Percentiles rank a stretch among this genome's conserved stretches.
Evolutionary conservation across 2,797 vertebrate species (phyloP).

Genomic region (Erpetoichthys calabaricus): DNA sequence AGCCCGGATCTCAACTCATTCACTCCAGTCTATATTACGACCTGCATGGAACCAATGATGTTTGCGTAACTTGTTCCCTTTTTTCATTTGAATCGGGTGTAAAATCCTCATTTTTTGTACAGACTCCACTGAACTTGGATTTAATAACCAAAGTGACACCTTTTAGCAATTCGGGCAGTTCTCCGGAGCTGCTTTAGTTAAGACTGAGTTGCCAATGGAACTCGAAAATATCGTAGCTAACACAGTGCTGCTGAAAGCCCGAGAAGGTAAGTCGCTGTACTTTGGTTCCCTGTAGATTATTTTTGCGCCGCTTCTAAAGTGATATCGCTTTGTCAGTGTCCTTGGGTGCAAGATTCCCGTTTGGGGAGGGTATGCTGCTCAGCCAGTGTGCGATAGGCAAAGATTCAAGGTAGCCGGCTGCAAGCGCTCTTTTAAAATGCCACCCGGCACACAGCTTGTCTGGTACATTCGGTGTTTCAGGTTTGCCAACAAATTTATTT

Average conservation of each 20-base stretch:
- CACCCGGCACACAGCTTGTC: too few relatives aligned
- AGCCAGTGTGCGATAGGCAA: neutral
- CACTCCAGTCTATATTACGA: too few relatives aligned
- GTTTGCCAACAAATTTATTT: too few relatives aligned
- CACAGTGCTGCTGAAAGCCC: conserved; percentile 34
- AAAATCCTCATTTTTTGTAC: too few relatives aligned
- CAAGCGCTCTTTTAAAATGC: too few relatives aligned
- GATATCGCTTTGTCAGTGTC: neutral
- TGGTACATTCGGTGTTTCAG: too few relatives aligned
- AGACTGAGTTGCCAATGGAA: conserved; percentile 20
- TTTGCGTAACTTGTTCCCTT: too few relatives aligned
- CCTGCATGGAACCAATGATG: too few relatives aligned
- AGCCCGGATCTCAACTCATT: too few relatives aligned
- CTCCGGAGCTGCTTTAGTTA: neutral
- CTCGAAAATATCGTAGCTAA: conserved; percentile 41
- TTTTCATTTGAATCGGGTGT: too few relatives aligned
- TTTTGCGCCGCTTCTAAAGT: neutral
- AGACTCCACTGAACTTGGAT: too few relatives aligned
- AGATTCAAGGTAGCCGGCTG: neutral
- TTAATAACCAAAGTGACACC: neutral
- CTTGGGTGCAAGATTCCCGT: neutral
- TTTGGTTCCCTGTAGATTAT: neutral
- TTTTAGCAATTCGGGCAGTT: neutral
- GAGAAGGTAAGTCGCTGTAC: conserved; percentile 28
- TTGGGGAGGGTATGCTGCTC: neutral